phyloP scores from a whole-genome alignment of 2,797 vertebrate genomes.

The Characodon lateralis region DNA sequence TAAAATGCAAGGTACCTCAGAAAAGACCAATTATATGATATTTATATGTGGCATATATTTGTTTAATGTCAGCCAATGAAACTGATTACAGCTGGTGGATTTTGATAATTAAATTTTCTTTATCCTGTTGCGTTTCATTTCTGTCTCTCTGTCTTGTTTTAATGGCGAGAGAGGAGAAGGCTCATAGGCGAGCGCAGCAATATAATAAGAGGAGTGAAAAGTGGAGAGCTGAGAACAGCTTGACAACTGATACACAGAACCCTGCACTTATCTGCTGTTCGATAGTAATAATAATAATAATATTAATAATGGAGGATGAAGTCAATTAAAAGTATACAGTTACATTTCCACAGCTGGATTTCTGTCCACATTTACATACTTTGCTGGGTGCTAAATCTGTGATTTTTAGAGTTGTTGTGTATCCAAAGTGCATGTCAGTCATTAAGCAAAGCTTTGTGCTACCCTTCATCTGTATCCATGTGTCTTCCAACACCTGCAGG shows the following conservation, averaged over 20 bases:
- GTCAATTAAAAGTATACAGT: conserved; percentile 16
- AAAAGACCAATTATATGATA: conserved; percentile 13
- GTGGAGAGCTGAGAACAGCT: conserved; percentile 9
- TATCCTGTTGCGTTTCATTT: conserved; percentile 51
- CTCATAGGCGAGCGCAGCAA: conserved; percentile 20
- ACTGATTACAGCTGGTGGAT: conserved; percentile 30
- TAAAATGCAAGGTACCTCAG: background rate
- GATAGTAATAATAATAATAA: conserved; percentile 35
- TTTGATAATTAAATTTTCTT: conserved; percentile 49
- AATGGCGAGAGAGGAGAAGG: conserved; percentile 43
- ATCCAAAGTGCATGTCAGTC: conserved; percentile 25
- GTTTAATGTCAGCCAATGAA: conserved; percentile 29
- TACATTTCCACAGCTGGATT: conserved; percentile 29
- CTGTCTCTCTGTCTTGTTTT: conserved; percentile 44
- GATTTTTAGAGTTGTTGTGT: conserved; percentile 20
- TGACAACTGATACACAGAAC: conserved; percentile 16
- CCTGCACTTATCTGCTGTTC: conserved; percentile 25
- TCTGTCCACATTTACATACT: conserved; percentile 31
- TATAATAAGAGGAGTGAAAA: conserved; percentile 26
- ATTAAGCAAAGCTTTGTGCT: conserved; percentile 22
- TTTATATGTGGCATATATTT: conserved; percentile 14
- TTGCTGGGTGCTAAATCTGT: conserved; percentile 35
- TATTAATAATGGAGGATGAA: conserved; percentile 9
- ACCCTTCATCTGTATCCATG: conserved; percentile 19
- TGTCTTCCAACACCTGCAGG: conserved; percentile 27